Conservation (phyloP, 2,888 invertebrate genomes). For the Zhuqinia jingwanae region DNA sequence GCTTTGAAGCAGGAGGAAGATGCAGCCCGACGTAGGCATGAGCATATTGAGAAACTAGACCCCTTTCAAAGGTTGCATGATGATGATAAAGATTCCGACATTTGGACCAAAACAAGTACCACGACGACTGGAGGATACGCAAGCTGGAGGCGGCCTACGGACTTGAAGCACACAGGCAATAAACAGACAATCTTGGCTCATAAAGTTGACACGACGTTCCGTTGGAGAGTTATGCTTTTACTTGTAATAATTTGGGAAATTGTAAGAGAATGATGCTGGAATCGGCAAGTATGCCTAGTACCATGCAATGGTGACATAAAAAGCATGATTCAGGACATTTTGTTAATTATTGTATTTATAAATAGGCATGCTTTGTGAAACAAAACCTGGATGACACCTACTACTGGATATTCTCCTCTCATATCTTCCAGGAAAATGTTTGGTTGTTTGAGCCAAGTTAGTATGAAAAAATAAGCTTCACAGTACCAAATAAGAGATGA, state of each 20-base stretch:
- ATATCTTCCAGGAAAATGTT: conserved; percentile 55
- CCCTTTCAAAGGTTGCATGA: conserved; percentile 38
- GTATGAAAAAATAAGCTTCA: not conserved
- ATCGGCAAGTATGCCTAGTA: not conserved
- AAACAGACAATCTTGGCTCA: conserved; percentile 28
- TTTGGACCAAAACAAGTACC: conserved; percentile 16
- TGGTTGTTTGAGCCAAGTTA: conserved; percentile 43
- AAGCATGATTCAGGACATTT: not conserved
- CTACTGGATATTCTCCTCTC: conserved; percentile 39
- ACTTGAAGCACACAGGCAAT: not conserved
- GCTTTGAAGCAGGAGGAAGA: not conserved
- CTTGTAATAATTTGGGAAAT: conserved; percentile 42
- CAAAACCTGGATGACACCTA: conserved; percentile 32
- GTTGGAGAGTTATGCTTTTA: conserved; percentile 32
- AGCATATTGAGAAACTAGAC: conserved; percentile 1
- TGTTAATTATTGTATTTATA: too few species aligned
- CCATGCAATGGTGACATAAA: too few species aligned
- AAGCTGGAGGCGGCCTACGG: conserved; percentile 50
- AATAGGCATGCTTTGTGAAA: conserved; percentile 14
- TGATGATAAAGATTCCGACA: conserved; percentile 49
- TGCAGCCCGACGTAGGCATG: not conserved
- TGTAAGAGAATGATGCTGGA: conserved; percentile 25
- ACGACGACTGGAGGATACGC: conserved; percentile 55
- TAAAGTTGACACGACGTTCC: conserved; percentile 27
- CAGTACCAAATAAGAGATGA: too few species aligned